phyloP scores from a whole-genome alignment of 2,888 invertebrate species.

The Sinotaia quadrata region DNA sequence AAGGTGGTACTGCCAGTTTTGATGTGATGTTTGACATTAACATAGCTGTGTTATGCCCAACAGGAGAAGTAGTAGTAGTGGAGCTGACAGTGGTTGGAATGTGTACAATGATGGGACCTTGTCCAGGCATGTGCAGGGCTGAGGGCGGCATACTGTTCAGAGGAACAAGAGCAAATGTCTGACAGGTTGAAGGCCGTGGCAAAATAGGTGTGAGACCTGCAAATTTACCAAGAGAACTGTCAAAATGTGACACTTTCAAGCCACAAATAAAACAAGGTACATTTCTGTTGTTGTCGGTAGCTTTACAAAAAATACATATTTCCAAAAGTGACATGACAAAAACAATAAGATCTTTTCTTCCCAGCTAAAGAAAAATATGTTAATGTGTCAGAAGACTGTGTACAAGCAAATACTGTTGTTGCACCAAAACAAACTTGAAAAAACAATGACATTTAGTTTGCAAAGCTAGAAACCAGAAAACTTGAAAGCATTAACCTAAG shows the following conservation, averaged over 20 bases:
- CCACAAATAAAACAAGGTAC: background rate
- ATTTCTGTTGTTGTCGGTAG: background rate
- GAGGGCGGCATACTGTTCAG: conserved; percentile 43
- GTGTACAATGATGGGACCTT: background rate
- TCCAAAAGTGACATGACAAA: too few species aligned
- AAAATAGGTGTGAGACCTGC: conserved; percentile 54
- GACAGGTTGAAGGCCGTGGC: conserved; percentile 49
- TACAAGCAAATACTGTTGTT: too few species aligned
- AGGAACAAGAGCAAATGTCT: conserved; percentile 55
- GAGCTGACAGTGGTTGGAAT: conserved; percentile 8
- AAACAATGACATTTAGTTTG: too few species aligned
- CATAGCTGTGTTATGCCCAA: background rate
- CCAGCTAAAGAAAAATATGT: too few species aligned
- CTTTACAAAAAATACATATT: background rate
- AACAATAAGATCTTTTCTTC: too few species aligned
- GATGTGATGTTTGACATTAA: background rate
- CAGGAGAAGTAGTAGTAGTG: background rate
- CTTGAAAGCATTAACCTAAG: too few species aligned
- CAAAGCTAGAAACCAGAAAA: too few species aligned
- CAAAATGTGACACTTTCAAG: background rate
- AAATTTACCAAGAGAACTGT: conserved; percentile 20
- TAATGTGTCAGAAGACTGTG: too few species aligned
- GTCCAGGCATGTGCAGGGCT: conserved; percentile 10
- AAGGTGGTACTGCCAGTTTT: background rate
- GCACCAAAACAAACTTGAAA: too few species aligned